Evolutionary conservation across 2,888 invertebrate genomes (phyloP).

Genomic region (Netelia virgata): DNA sequence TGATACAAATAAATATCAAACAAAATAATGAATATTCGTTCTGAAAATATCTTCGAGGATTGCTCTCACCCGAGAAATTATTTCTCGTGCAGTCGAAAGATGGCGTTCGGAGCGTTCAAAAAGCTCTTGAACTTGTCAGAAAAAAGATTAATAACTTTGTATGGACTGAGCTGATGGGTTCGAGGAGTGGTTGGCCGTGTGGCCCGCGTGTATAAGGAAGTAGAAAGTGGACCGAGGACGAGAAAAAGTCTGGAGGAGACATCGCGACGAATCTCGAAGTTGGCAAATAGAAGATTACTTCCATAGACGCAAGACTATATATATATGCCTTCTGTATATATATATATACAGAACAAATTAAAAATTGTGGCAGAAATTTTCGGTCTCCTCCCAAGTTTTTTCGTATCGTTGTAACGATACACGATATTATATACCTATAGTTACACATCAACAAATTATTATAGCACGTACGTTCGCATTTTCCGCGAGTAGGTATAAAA

Average conservation of each 20-base stretch:
- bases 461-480: no score
- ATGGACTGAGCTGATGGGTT: background rate
- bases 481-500: no score
- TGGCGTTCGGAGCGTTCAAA: background rate
- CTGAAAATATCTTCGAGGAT: no score
- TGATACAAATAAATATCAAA: no score
- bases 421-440: no score
- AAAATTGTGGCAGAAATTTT: no score
- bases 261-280: conserved; percentile 55
- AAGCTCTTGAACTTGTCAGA: conserved; percentile 3
- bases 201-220: conserved; percentile 43
- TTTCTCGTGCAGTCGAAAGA: background rate
- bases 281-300: conserved; percentile 67
- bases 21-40: no score
- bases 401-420: no score
- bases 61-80: no score
- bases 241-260: conserved; percentile 13
- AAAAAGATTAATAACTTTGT: conserved; percentile 54
- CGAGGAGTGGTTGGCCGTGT: background rate
- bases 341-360: background rate
- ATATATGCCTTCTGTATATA: background rate
- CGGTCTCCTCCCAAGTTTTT: no score
- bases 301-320: conserved; percentile 1
- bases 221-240: conserved; percentile 52
- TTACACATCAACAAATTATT: no score